phyloP scores from a whole-genome alignment of 2,797 vertebrate genomes.

The Spinus olivaceus region DNA sequence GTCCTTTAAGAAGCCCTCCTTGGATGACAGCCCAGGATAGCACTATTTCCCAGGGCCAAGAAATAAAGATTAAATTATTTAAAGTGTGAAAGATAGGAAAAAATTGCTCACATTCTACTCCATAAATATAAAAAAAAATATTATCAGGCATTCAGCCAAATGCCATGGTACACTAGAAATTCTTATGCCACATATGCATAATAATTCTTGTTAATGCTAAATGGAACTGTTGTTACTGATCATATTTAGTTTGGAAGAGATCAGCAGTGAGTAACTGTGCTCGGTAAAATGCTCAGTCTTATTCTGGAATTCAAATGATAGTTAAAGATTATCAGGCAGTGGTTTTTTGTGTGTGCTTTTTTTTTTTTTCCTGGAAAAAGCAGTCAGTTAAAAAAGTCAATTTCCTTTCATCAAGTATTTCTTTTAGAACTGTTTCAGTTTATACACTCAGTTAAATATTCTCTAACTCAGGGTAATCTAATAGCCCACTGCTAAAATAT shows the following conservation, averaged over 20 bases:
- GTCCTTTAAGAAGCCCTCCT: conserved; percentile 32
- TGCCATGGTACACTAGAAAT: conserved; percentile 50
- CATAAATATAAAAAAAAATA: conserved; percentile 55
- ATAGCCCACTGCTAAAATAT: not conserved
- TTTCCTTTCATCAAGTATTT: not conserved
- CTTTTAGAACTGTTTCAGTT: not conserved
- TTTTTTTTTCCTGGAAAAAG: not conserved
- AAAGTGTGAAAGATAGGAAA: conserved; percentile 40
- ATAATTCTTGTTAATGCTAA: conserved; percentile 67
- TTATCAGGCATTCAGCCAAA: conserved; percentile 67
- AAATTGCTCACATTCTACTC: conserved; percentile 37
- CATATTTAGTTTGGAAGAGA: conserved; percentile 30
- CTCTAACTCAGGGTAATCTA: not conserved
- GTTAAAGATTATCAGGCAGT: not conserved
- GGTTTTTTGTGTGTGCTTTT: not conserved
- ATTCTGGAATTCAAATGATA: not conserved
- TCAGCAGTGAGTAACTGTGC: conserved; percentile 44
- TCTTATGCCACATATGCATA: conserved; percentile 54
- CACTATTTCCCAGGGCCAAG: conserved; percentile 40
- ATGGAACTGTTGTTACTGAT: conserved; percentile 59
- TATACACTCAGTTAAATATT: not conserved
- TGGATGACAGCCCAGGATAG: conserved; percentile 10
- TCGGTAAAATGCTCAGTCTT: not conserved
- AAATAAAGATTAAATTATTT: conserved; percentile 60
- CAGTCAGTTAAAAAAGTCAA: not conserved